A percentile compares a stretch with the other conserved stretches of the same genome.
These are phyloP conservation scores for Valencia hispanica DNA, from an alignment of 2,797 vertebrate species.

Conservation along the genomic window DNA sequence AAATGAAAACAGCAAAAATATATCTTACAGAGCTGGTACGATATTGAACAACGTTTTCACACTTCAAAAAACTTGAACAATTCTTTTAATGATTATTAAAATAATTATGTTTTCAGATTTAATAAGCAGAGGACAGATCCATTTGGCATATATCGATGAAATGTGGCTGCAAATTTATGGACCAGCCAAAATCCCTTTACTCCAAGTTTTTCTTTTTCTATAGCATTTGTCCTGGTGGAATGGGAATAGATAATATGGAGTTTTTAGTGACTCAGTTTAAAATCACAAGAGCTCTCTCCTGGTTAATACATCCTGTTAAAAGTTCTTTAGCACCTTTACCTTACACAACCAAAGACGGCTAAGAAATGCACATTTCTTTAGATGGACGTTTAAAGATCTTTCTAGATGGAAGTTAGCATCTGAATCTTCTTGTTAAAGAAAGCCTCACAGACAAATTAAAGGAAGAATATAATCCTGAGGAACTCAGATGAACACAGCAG, in stretches of 20 bases:
- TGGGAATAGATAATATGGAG: slow-evolving; percentile 72
- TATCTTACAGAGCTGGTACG: neutral
- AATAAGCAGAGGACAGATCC: neutral
- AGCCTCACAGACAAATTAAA: neutral
- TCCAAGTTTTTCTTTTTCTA: neutral
- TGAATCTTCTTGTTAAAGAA: no score
- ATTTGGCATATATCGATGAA: neutral
- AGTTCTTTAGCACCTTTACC: neutral
- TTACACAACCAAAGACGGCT: neutral
- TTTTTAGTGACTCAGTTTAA: slow-evolving; percentile 43
- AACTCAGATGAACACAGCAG: slow-evolving; percentile 4
- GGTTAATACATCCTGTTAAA: neutral
- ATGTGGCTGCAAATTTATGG: neutral
- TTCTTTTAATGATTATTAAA: neutral
- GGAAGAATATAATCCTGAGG: neutral
- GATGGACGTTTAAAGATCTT: neutral
- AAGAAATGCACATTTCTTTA: neutral
- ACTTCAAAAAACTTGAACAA: neutral
- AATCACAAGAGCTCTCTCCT: neutral
- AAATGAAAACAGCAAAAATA: neutral
- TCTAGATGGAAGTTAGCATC: neutral
- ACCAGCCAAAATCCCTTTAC: neutral
- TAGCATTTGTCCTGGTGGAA: slow-evolving; percentile 32
- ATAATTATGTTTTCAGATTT: neutral
- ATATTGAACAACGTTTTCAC: neutral